Percentiles rank a stretch among this genome's conserved stretches.
Evolutionary conservation across 2,888 invertebrate species (phyloP).

Genomic region (Dryocosmus kuriphilus): DNA sequence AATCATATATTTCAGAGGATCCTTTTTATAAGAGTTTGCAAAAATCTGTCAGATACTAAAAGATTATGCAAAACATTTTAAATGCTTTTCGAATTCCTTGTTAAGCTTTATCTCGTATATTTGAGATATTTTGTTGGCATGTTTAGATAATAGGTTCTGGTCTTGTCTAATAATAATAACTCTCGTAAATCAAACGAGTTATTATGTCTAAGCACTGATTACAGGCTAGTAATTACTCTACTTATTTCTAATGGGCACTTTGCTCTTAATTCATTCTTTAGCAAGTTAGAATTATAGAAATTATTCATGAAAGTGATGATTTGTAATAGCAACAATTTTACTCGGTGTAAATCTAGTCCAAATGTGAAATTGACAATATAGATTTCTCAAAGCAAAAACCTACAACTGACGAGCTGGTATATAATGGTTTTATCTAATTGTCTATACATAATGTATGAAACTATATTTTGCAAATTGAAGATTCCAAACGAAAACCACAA

Average conservation of each 20-base stretch:
- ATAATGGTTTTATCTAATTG: background rate
- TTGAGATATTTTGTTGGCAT: conserved; percentile 2
- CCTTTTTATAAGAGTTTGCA: background rate
- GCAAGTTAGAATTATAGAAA: conserved; percentile 5
- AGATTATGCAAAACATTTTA: background rate
- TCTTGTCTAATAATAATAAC: conserved; percentile 28
- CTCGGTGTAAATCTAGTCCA: background rate
- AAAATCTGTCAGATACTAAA: background rate
- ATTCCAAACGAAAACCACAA: background rate
- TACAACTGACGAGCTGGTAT: background rate
- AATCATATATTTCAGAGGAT: background rate
- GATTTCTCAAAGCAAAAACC: background rate
- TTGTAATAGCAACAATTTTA: background rate
- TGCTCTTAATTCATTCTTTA: conserved; percentile 16
- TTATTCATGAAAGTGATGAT: background rate
- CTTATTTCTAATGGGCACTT: conserved; percentile 8
- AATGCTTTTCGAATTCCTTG: background rate
- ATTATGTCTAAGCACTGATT: conserved; percentile 13
- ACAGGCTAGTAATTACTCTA: conserved; percentile 31
- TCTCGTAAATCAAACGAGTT: conserved; percentile 28
- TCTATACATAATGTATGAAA: background rate
- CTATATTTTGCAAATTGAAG: conserved; percentile 1
- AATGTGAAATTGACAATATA: background rate
- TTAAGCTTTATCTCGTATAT: background rate
- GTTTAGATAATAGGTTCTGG: conserved; percentile 28